Evolutionary conservation across 2,113 vertebrate species (phyloP), one percentile per base, ranked within the genome.

Genomic region (Cariama cristata): DNA sequence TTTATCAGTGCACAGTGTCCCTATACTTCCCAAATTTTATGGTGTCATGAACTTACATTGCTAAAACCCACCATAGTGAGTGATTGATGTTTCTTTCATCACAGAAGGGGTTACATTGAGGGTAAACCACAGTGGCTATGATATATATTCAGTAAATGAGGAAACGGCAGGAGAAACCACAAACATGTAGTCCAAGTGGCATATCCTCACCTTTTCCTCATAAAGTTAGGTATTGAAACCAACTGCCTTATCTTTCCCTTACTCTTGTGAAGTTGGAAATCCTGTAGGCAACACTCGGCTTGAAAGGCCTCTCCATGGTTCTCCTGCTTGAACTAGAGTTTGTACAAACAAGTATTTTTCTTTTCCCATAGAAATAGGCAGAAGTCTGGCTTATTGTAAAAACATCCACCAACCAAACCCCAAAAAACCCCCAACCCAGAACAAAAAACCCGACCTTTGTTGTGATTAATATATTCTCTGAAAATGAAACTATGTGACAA

Each of bases 21-120:
- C 88, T 45, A 75, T 33, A 72, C 75, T 95, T 81, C 88, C 93
- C 89, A 95, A 79, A 74, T 89, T 75, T 90, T 95, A 69, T 53
- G 67, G 90, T 60, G 86, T 94, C 90, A 33, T 95, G 90, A 88
- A 75, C 76, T 85, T 91, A 55, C 68, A 64, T 87, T 94, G 89
- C 92, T 95, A 81, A 97, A 98, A 96, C 55, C 74, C 79, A 96
- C 88, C 52, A 28, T 35, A 58, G 83, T n/a, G 84, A 76, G 64
- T 86, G 96, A 89, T 82, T 83, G 95, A 93, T 95, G 64, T 90
- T 95, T 90, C 84, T 95, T 93, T 94, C 67, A 28, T 89, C 91
- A 73, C 84, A 67, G 52, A 79, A 88, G 83, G 71, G 79, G 72
- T 88, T 83, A 55, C 79, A 32, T 4, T 67, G 75, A 91, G 95